Percentiles rank a stretch among this genome's conserved stretches.
phyloP scores from a whole-genome alignment of 2,797 vertebrate species.

The Clarias pachynema region DNA sequence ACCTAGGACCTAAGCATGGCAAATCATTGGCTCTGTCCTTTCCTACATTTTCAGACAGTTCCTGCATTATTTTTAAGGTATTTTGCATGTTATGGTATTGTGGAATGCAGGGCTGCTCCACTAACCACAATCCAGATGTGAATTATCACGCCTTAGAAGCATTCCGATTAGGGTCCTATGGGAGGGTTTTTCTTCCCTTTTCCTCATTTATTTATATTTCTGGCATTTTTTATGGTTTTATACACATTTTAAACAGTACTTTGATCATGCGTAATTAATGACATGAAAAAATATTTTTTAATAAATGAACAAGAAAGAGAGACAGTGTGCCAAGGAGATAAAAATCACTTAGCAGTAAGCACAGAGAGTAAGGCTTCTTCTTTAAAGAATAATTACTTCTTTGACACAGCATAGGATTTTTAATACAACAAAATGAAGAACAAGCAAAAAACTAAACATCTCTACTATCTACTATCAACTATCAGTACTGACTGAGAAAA shows the following conservation, averaged over 20 bases:
- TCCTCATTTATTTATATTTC: not conserved
- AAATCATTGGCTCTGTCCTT: not conserved
- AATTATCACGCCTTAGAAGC: not conserved
- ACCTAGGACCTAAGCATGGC: too few species aligned
- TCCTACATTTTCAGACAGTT: not conserved
- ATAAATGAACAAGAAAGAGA: not conserved
- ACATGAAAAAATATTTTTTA: not conserved
- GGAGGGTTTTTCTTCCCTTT: not conserved
- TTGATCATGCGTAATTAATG: not conserved
- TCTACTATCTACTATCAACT: not conserved
- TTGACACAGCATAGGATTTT: not conserved
- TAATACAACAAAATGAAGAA: not conserved
- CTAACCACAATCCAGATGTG: not conserved
- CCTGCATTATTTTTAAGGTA: not conserved
- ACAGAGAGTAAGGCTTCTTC: not conserved
- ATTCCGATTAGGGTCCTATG: not conserved
- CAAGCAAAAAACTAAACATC: not conserved
- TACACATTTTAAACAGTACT: not conserved
- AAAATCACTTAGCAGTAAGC: too few species aligned
- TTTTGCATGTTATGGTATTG: not conserved
- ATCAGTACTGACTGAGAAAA: not conserved
- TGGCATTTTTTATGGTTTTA: not conserved
- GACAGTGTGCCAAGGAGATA: too few species aligned
- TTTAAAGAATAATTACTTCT: not conserved
- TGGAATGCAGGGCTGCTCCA: not conserved